Evolutionary conservation across 2,797 vertebrate genomes (phyloP), one percentile per base, ranked within the genome.

Genomic region (Helicolenus hilgendorfi): DNA sequence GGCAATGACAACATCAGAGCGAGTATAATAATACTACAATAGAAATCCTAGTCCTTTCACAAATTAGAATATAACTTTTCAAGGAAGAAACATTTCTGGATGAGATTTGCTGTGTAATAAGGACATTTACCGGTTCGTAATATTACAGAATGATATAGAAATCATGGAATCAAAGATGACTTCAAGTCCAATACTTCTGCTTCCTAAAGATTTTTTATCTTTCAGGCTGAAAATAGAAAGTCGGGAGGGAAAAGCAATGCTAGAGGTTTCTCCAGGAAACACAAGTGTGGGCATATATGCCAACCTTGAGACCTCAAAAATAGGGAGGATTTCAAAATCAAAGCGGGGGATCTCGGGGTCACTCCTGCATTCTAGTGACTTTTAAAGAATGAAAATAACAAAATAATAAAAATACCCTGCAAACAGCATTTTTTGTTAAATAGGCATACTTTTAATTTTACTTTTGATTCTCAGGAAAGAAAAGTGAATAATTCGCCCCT

Each of bases 71-170:
- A 83, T 22, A 67, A 83, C 62, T 82, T 94, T 92, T 72, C 59
- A 58, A 35, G 11, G 10, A 74, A 71, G 71, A 79, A 87, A 89
- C 45, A 9, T 87, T 81, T 67, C 71, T 27, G 72, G 68, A 77
- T 86, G 88, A 85, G 79, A 93, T 91, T 91, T 91, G 72, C 84
- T 79, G 78, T 82, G 24, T 58, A 59, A 92, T 92, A 89, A 92
- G 80, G 65, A 72, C 70, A 88, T 85, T 89, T 56, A 49, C 11
- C 0, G 2, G 90, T 89, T 70, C 82, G 85, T 77, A 88, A 35
- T 59, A 55, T 58, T 70, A 77, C 49, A 81, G 80, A 92, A 93
- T 84, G 87, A 94, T 83, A 85, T 81, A 92, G 83, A 90, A 87
- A 81, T 75, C 69, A 81, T 84, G 35, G 78, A 94, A 89, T 88